phyloP scores from a whole-genome alignment of 2,113 vertebrate species.

The Plestiodon gilberti region DNA sequence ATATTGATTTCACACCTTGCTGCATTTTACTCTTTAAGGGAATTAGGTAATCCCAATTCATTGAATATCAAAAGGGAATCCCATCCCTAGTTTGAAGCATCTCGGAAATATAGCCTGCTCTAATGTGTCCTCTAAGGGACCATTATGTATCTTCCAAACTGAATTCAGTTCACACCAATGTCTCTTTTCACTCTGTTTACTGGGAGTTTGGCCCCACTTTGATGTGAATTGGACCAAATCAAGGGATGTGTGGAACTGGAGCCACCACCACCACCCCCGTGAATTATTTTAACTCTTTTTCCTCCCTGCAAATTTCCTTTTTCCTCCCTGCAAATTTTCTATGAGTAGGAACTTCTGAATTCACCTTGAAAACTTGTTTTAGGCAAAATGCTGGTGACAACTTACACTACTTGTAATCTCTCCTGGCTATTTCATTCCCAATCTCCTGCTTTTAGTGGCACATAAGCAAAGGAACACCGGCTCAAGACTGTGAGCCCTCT shows the following conservation, averaged over 20 bases:
- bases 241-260: background rate
- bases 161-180: background rate
- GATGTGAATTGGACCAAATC: background rate
- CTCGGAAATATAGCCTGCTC: background rate
- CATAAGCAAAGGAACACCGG: background rate
- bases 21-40: background rate
- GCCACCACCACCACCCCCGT: no score
- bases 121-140: background rate
- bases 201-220: background rate
- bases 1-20: background rate
- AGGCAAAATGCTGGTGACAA: background rate
- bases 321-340: background rate
- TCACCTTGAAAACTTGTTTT: background rate
- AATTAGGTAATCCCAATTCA: background rate
- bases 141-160: background rate
- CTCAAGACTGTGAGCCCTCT: background rate
- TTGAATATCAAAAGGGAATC: background rate
- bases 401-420: background rate
- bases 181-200: background rate
- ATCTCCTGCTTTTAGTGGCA: background rate
- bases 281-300: background rate
- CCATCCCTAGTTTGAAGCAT: background rate
- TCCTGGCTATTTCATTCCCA: background rate
- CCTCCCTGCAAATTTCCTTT: background rate
- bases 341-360: background rate